Evolutionary conservation across 2,113 vertebrate genomes (phyloP).

Genomic region (Saguinus midas): DNA sequence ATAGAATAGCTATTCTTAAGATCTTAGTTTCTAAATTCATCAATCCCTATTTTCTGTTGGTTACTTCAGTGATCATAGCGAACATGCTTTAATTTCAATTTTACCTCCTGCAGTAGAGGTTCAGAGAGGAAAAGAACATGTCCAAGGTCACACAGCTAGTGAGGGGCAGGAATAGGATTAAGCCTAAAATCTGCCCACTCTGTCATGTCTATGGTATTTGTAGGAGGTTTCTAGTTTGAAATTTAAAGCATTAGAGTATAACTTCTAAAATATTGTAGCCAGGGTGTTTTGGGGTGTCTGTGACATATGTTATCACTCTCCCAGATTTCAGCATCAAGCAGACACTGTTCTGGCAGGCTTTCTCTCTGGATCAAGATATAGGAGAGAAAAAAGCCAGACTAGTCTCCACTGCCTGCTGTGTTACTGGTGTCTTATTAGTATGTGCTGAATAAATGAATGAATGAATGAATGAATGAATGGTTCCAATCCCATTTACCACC

Average conservation of each 20-base stretch:
- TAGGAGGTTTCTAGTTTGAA: slow-evolving; percentile 1
- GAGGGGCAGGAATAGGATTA: background rate
- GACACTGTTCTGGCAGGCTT: background rate
- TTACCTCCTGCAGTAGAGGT: background rate
- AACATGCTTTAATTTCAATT: background rate
- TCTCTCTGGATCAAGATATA: background rate
- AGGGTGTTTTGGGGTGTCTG: background rate
- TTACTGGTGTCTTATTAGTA: background rate
- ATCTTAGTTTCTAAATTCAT: background rate
- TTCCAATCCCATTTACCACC: background rate
- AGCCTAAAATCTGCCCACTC: too few species aligned
- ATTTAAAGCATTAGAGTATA: background rate
- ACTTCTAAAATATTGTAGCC: background rate
- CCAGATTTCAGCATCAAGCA: background rate
- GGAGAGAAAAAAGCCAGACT: background rate
- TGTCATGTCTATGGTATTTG: background rate
- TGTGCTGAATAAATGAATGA: background rate
- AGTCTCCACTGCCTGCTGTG: accelerated
- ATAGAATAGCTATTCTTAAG: background rate
- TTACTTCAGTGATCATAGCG: background rate
- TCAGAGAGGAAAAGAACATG: background rate
- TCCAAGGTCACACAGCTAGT: background rate
- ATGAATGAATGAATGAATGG: background rate
- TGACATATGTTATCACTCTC: background rate
- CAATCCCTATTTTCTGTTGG: background rate